These are phyloP conservation scores for Trogon melanurus DNA, from an alignment of 2,113 vertebrate genomes.

Conservation along the genomic window DNA sequence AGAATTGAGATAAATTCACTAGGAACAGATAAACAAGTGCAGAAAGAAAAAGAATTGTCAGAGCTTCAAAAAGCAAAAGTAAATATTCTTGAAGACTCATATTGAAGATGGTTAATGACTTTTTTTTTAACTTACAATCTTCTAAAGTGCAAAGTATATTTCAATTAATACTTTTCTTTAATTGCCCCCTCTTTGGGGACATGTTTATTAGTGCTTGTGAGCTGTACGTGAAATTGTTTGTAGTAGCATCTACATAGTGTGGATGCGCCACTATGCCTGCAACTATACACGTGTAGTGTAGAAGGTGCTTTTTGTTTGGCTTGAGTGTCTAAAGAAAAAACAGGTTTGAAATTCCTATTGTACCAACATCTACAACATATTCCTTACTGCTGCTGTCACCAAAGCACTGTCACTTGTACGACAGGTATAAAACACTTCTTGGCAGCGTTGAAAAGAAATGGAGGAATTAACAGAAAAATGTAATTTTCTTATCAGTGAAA, in stretches of 20 bases:
- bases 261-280: not conserved
- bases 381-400: not conserved
- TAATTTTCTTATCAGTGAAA: not conserved
- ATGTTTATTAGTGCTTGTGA: not conserved
- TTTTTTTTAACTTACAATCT: not conserved
- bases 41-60: not conserved
- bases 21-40: not conserved
- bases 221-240: not conserved
- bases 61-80: not conserved
- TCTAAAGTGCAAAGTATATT: not conserved
- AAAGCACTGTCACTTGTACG: not conserved
- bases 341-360: not conserved
- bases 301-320: not conserved
- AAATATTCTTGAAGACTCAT: not conserved
- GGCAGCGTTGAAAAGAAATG: not conserved
- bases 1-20: not conserved
- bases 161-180: not conserved
- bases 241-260: not conserved
- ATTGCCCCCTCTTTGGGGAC: not conserved
- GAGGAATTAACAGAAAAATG: not conserved
- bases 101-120: not conserved
- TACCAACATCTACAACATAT: not conserved
- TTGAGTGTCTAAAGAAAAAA: not conserved
- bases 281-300: not conserved
- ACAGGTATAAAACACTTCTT: not conserved